phyloP scores from a whole-genome alignment of 2,113 vertebrate genomes.

The Paramormyrops kingsleyae region DNA sequence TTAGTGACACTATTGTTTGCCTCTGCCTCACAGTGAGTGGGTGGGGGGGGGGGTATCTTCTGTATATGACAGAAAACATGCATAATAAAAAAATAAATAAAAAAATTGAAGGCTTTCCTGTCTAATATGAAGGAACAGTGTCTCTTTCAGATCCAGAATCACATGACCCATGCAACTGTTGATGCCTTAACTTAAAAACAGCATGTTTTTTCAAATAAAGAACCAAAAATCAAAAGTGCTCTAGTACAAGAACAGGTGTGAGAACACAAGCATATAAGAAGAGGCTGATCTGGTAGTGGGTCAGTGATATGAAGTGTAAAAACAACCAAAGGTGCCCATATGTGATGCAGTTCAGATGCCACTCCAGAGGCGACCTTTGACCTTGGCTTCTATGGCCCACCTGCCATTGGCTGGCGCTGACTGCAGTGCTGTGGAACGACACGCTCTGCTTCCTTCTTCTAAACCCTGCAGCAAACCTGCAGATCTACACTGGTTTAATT shows the following conservation, averaged over 20 bases:
- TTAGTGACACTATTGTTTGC: constrained; percentile 53
- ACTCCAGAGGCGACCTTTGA: constrained; percentile 18
- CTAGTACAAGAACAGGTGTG: neutral
- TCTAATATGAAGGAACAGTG: neutral
- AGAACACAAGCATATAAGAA: neutral
- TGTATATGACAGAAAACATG: neutral
- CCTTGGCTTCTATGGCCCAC: neutral
- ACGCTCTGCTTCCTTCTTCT: constrained; percentile 3
- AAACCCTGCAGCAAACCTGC: constrained; percentile 10
- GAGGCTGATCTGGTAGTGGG: neutral
- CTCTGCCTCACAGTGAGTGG: constrained; percentile 16
- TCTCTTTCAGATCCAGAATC: neutral
- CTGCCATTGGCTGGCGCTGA: neutral
- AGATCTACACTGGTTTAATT: neutral
- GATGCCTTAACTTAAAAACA: neutral
- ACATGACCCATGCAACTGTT: neutral
- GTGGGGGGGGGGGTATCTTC: neutral
- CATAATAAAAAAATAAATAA: neutral
- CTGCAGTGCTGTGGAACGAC: neutral
- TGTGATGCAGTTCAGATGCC: neutral
- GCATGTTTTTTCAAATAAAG: neutral
- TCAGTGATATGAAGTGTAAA: neutral
- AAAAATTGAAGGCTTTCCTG: neutral
- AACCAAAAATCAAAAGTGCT: neutral
- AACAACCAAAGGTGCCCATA: neutral